Conservation (phyloP, 2,797 vertebrate genomes). For the Glyptemys insculpta region DNA sequence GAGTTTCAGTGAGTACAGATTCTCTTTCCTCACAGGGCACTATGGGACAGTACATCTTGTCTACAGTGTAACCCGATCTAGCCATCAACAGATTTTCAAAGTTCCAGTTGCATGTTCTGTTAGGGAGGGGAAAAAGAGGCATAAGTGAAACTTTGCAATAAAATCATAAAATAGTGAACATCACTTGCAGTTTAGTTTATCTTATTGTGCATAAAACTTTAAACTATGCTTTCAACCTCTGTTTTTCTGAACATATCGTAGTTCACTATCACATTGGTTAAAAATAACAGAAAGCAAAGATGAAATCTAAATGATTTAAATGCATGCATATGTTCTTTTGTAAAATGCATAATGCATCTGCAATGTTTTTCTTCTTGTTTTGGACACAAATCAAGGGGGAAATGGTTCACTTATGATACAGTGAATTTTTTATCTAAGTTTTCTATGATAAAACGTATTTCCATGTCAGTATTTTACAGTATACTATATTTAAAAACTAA, state of each 20-base stretch:
- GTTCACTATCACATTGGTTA: constrained; percentile 47
- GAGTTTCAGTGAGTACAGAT: not conserved
- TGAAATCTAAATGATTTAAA: constrained; percentile 79
- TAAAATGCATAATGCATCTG: constrained; percentile 76
- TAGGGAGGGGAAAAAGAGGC: not conserved
- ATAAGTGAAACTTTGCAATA: constrained; percentile 52
- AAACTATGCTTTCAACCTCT: constrained; percentile 66
- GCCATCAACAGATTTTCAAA: not conserved
- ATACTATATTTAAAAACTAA: constrained; percentile 25
- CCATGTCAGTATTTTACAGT: constrained; percentile 26
- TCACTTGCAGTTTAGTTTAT: constrained; percentile 45
- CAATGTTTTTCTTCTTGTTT: constrained; percentile 66
- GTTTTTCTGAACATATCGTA: constrained; percentile 50
- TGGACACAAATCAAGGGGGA: constrained; percentile 75
- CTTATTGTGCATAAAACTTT: constrained; percentile 74
- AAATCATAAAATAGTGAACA: constrained; percentile 47
- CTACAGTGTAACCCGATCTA: not conserved
- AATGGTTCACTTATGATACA: constrained; percentile 64
- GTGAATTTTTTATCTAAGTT: constrained; percentile 72
- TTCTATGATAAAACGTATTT: constrained; percentile 42
- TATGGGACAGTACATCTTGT: not conserved
- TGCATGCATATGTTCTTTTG: constrained; percentile 73
- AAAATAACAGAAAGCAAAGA: constrained; percentile 74
- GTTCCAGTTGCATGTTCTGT: not conserved
- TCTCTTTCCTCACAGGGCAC: not conserved